Evolutionary conservation across 2,797 vertebrate species (phyloP), one percentile per base, ranked within the genome.

Genomic region (Rhabdomys pumilio): DNA sequence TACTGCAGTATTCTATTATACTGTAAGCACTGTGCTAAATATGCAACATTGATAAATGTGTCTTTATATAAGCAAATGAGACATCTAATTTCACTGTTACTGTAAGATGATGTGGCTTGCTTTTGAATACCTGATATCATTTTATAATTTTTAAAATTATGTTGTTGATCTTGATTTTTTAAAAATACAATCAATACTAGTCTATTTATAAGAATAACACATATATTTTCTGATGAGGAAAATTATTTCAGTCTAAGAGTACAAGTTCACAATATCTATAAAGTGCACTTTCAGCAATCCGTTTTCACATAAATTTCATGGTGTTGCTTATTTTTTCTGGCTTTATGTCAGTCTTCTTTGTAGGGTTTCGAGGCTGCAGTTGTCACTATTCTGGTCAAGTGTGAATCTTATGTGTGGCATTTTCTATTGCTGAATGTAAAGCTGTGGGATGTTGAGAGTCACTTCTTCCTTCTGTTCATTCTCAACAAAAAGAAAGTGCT

Each of bases 351-450:
- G 26, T 26, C 69, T 77, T 80, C 93, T 81, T 82, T 31, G 6
- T 47, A 72, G 53, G 65, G 92, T 55, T 0, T 95, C 93, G 94
- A 85, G 86, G 89, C 1, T 88, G 50, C 47, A 79, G 20, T 87
- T 97, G 93, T 96, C 94, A 89, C 77, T 65, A 47, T 31, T 90
- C 94, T 92, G 94, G 80, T 95, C 96, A 92, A 97, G 91, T 95
- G 96, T 96, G 95, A 95, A 89, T 97, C 93, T 96, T 97, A 94
- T 93, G 96, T 94, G 94, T 81, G 89, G 61, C 55, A 84, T 82
- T 92, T 94, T 90, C 47, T 95, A 96, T n/a, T 53, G 82, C 13
- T 82, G 93, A 41, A 88, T 93, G 29, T 91, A 97, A 97, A 92
- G 75, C 26, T 6, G 0, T 80, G 97, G 94, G 69, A 96, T 69